Conservation (phyloP, 2,113 vertebrate genomes). For the Chionomys nivalis region DNA sequence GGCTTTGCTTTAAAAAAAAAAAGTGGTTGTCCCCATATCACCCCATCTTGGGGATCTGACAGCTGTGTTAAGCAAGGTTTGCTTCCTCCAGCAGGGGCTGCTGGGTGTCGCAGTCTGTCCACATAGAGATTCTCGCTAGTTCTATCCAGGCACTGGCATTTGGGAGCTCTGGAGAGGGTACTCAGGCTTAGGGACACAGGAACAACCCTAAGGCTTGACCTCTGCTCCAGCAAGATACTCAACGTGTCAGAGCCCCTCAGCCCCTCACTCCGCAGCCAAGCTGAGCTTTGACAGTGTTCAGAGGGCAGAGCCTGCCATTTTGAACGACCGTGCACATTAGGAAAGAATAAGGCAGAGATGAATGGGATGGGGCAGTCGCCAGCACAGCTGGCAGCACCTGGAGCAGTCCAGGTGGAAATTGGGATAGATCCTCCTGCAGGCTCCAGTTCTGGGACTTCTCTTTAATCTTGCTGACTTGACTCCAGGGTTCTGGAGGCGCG, state of each 20-base stretch:
- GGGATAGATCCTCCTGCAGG: no score
- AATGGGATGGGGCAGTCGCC: neutral
- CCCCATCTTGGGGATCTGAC: no score
- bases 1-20: neutral
- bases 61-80: neutral
- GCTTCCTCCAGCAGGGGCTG: rapidly evolving
- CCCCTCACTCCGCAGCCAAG: no score
- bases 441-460: neutral
- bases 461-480: neutral
- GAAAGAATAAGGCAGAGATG: neutral
- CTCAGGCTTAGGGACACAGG: neutral
- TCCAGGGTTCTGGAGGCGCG: neutral
- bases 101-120: neutral
- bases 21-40: neutral
- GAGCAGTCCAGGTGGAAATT: neutral
- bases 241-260: neutral
- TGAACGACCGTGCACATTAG: rapidly evolving
- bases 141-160: neutral
- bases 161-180: neutral
- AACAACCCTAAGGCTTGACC: neutral
- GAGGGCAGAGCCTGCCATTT: neutral
- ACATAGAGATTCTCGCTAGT: neutral
- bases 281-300: neutral
- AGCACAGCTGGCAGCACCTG: neutral
- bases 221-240: neutral